phyloP scores from a whole-genome alignment of 1,140 invertebrate genomes.

The Diprion similis region DNA sequence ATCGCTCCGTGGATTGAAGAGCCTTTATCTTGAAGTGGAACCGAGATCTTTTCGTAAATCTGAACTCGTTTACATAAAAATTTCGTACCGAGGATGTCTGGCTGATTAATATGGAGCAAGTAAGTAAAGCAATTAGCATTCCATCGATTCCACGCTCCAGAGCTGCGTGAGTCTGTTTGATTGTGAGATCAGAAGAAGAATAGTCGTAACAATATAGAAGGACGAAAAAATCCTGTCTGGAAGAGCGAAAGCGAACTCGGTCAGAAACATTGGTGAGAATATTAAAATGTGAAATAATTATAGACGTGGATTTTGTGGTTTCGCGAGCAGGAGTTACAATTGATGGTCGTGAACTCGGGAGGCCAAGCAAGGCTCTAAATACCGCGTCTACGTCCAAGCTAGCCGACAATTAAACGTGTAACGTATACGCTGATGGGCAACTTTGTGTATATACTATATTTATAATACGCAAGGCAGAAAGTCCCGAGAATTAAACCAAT shows the following conservation, averaged over 20 bases:
- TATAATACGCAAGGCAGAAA: conserved; percentile 6
- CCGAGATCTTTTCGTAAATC: neutral
- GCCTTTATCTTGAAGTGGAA: neutral
- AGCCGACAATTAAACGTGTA: neutral
- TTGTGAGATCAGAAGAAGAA: no score
- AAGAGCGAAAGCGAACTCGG: no score
- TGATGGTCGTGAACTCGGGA: neutral
- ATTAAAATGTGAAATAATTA: neutral
- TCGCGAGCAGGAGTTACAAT: neutral
- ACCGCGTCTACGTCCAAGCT: no score
- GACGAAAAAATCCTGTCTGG: no score
- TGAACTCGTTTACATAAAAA: neutral
- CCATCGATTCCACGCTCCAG: no score
- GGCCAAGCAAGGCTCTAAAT: neutral
- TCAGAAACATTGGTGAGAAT: no score
- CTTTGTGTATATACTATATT: neutral
- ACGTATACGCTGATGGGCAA: neutral
- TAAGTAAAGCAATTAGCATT: no score
- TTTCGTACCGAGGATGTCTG: no score
- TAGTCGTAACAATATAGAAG: no score
- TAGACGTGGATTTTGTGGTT: neutral
- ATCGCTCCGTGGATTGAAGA: no score
- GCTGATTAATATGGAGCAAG: no score
- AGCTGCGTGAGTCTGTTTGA: no score
- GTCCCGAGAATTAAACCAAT: conserved; percentile 12